These are phyloP conservation scores for Rhagoletis pomonella DNA, from an alignment of 1,140 invertebrate species.

Conservation along the genomic window DNA sequence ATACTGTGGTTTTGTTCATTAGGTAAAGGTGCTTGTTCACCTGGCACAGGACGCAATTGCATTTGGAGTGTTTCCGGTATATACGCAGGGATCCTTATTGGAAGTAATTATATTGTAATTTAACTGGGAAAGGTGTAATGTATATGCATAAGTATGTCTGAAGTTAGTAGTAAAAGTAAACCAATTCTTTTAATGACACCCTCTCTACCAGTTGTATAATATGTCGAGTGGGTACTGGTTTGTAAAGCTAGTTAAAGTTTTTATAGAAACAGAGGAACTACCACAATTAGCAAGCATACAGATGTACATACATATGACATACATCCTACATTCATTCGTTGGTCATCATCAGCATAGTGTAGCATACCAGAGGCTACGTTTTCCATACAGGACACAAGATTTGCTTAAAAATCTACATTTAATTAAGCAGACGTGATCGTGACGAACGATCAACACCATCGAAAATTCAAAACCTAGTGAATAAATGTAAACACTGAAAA, in stretches of 20 bases:
- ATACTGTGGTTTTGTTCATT: neutral
- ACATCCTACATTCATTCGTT: too few relatives aligned
- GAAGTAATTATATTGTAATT: conserved; percentile 1
- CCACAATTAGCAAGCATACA: too few relatives aligned
- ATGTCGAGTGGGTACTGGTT: too few relatives aligned
- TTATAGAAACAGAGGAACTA: too few relatives aligned
- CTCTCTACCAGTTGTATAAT: neutral
- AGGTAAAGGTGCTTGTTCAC: conserved; percentile 30
- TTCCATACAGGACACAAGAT: too few relatives aligned
- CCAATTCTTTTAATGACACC: neutral
- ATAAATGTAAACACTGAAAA: neutral
- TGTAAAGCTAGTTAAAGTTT: too few relatives aligned
- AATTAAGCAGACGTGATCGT: conserved; percentile 4
- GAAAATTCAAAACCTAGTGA: neutral
- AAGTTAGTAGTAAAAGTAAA: neutral
- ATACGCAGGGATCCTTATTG: conserved; percentile 21
- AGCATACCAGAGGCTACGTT: too few relatives aligned
- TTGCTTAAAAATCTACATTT: neutral
- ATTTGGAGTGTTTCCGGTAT: conserved; percentile 21
- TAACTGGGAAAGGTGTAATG: neutral
- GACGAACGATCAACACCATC: neutral
- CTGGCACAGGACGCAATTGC: conserved; percentile 31
- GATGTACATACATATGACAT: too few relatives aligned
- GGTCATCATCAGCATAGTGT: too few relatives aligned
- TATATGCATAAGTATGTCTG: neutral